phyloP scores from a whole-genome alignment of 2,888 invertebrate genomes.

The Thyatira batis region DNA sequence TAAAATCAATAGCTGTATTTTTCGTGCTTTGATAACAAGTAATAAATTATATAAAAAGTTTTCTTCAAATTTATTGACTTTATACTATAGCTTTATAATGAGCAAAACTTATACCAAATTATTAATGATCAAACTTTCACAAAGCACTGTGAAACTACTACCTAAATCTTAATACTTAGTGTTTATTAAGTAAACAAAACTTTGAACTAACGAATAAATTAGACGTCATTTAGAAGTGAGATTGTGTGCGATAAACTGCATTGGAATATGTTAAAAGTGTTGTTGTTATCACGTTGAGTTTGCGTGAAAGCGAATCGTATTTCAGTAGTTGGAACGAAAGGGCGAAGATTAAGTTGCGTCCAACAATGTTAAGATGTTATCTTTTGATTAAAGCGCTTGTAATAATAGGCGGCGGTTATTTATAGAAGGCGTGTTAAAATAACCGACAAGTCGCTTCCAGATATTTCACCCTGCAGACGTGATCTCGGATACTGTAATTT shows the following conservation, averaged over 20 bases:
- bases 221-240: not conserved
- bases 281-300: constrained; percentile 3
- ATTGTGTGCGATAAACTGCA: not conserved
- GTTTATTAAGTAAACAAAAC: not conserved
- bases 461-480: constrained; percentile 48
- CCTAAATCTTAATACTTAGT: not conserved
- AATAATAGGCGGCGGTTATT: constrained; percentile 73
- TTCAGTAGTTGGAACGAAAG: constrained; percentile 36
- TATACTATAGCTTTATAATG: not conserved
- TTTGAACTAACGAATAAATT: not conserved
- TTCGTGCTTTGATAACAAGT: not conserved
- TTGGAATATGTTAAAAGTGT: not conserved
- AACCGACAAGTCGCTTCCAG: constrained; percentile 46
- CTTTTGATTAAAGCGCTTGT: constrained; percentile 78
- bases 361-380: constrained; percentile 74
- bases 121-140: not conserved
- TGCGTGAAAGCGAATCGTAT: constrained; percentile 36
- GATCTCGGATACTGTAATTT: constrained; percentile 38
- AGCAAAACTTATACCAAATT: not conserved
- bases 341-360: constrained; percentile 61
- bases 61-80: not conserved
- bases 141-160: not conserved
- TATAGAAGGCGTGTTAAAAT: constrained; percentile 61
- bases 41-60: no score
- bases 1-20: no score